Percentiles rank a stretch among this genome's conserved stretches.
Conservation (phyloP, 2,797 vertebrate species). For the Hyperoplus lanceolatus region DNA sequence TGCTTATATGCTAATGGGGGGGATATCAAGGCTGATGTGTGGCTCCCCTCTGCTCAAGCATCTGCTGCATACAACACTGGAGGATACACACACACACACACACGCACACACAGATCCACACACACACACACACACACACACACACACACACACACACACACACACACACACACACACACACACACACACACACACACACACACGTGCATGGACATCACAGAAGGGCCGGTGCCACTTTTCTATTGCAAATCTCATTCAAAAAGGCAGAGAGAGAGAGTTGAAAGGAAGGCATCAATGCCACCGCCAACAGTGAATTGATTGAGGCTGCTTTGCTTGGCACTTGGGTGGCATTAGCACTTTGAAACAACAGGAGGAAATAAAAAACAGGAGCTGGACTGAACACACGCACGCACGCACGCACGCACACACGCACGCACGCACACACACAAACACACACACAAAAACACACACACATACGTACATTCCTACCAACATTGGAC, state of each 20-base stretch:
- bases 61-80: constrained; percentile 66
- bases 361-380: constrained; percentile 31
- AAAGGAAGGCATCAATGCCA: constrained; percentile 72
- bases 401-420: no score
- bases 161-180: constrained; percentile 24
- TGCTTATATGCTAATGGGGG: constrained; percentile 57
- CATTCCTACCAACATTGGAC: no score
- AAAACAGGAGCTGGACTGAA: constrained; percentile 6
- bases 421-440: no score
- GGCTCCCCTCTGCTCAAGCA: constrained; percentile 73
- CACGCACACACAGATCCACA: no score
- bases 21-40: constrained; percentile 70
- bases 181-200: background rate
- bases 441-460: no score
- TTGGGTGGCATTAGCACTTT: constrained; percentile 48
- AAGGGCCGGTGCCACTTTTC: constrained; percentile 60
- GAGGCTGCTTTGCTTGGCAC: constrained; percentile 45
- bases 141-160: background rate
- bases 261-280: constrained; percentile 49
- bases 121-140: no score
- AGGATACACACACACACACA: constrained; percentile 14
- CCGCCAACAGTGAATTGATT: constrained; percentile 64
- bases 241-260: constrained; percentile 72
- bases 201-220: constrained; percentile 40
- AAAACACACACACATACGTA: no score